Evolutionary conservation across 2,113 vertebrate species (phyloP).

Genomic region (Anolis sagrei): DNA sequence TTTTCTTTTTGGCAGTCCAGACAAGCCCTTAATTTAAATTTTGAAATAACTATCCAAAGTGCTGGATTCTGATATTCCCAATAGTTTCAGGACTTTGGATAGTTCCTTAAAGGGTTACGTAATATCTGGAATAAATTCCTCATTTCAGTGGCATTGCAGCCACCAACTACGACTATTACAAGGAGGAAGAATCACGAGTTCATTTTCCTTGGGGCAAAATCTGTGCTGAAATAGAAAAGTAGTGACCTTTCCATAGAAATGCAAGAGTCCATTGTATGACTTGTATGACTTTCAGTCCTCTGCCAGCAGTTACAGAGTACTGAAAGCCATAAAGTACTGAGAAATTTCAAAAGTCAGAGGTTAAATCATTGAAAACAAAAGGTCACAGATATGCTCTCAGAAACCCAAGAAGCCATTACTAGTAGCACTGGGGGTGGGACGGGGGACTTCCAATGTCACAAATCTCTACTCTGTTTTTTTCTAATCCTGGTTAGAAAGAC

Average conservation of each 20-base stretch:
- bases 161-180: neutral
- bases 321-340: neutral
- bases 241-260: neutral
- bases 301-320: neutral
- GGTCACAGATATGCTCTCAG: neutral
- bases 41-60: no score
- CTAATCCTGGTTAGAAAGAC: neutral
- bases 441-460: slow-evolving; percentile 16
- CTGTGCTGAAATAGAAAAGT: neutral
- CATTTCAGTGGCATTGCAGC: no score
- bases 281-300: neutral
- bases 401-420: neutral
- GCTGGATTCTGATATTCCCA: no score
- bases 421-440: neutral
- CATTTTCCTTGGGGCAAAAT: neutral
- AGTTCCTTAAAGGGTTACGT: no score
- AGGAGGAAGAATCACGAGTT: neutral
- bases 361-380: neutral
- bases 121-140: no score
- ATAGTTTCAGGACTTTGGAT: no score
- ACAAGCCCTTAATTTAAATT: no score
- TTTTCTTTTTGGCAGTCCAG: no score
- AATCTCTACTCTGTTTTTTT: neutral
- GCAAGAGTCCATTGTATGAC: neutral
- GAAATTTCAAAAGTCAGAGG: neutral